Conservation (phyloP, 2,797 vertebrate species). For the Hypotaenidia okinawae region DNA sequence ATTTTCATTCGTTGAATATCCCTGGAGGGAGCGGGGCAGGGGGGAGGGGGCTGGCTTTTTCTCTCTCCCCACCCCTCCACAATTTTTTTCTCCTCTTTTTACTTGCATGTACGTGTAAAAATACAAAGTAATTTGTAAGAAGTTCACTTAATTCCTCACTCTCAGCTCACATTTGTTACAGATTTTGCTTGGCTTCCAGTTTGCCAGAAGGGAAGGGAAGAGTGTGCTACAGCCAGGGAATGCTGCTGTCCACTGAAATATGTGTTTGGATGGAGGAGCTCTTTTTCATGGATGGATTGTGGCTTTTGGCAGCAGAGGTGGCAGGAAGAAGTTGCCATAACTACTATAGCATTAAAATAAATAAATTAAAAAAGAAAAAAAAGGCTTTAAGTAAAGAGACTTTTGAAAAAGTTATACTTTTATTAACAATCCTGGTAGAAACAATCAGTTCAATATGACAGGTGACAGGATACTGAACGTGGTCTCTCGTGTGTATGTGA, state of each 20-base stretch:
- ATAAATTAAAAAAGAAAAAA: neutral
- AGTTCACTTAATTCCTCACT: slow-evolving; percentile 57
- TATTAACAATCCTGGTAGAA: slow-evolving; percentile 11
- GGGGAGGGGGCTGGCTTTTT: neutral
- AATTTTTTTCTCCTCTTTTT: neutral
- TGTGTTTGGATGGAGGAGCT: slow-evolving; percentile 58
- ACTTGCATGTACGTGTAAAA: slow-evolving; percentile 14
- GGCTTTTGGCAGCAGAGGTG: slow-evolving; percentile 64
- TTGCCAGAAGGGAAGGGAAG: slow-evolving; percentile 57
- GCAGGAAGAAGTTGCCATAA: slow-evolving; percentile 70
- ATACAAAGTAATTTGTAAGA: slow-evolving; percentile 35
- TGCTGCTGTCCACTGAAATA: slow-evolving; percentile 69
- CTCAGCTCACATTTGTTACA: slow-evolving; percentile 50
- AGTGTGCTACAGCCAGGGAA: slow-evolving; percentile 56
- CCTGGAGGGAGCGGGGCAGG: neutral
- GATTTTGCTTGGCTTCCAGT: slow-evolving; percentile 63
- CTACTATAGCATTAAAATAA: slow-evolving; percentile 31
- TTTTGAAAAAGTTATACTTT: slow-evolving; percentile 23
- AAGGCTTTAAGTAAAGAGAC: neutral
- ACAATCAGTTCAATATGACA: slow-evolving; percentile 1
- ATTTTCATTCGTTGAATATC: slow-evolving; percentile 13
- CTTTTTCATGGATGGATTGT: slow-evolving; percentile 68
- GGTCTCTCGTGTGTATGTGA: neutral
- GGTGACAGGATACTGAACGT: slow-evolving; percentile 6
- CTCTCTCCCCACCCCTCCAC: neutral